phyloP scores from a whole-genome alignment of 2,113 vertebrate genomes.

The Sisor rabdophorus region DNA sequence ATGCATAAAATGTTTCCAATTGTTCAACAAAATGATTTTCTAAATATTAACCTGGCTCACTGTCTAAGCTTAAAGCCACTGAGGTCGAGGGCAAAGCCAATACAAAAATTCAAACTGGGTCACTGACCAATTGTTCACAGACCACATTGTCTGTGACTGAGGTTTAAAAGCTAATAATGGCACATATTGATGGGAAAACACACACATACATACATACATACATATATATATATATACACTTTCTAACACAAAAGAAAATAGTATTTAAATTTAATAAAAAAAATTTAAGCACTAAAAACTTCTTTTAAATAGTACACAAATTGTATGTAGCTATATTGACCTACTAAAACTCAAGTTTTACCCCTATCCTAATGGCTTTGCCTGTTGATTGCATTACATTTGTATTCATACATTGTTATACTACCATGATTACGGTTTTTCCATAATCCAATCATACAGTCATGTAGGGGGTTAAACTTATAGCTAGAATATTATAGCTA shows the following conservation, averaged over 20 bases:
- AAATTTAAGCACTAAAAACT: no score
- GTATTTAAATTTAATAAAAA: not conserved
- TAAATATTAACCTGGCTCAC: not conserved
- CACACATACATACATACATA: no score
- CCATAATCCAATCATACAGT: not conserved
- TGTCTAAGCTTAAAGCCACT: not conserved
- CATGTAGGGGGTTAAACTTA: not conserved
- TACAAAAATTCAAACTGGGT: not conserved
- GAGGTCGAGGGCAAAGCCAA: not conserved
- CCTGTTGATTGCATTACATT: not conserved
- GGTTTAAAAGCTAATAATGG: not conserved
- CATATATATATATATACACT: not conserved
- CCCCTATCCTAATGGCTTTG: not conserved
- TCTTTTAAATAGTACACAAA: no score
- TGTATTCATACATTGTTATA: not conserved
- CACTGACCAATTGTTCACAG: constrained; percentile 7
- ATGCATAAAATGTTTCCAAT: not conserved
- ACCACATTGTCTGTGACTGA: not conserved
- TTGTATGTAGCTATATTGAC: not conserved
- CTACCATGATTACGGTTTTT: no score
- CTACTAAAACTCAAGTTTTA: not conserved
- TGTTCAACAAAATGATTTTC: not conserved
- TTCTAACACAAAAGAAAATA: not conserved
- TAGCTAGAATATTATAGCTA: no score
- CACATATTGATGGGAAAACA: not conserved